Evolutionary conservation across 2,888 invertebrate genomes (phyloP).

Genomic region (Monoplex corrugatus): DNA sequence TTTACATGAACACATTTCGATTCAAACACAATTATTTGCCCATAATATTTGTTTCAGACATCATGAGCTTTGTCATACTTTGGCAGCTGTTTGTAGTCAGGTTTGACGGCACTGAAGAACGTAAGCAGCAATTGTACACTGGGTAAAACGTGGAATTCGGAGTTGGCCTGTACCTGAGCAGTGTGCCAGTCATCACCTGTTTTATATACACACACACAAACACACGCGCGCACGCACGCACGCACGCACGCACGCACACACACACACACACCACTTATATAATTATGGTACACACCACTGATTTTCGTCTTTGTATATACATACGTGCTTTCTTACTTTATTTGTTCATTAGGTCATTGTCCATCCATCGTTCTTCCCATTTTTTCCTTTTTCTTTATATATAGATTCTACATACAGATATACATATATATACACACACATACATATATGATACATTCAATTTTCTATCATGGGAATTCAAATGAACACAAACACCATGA

Average conservation of each 20-base stretch:
- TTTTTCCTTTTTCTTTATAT: too few species aligned
- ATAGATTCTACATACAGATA: not conserved
- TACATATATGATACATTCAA: not conserved
- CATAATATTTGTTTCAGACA: too few species aligned
- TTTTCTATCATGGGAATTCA: too few species aligned
- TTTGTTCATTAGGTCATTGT: too few species aligned
- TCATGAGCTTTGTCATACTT: conserved; percentile 81
- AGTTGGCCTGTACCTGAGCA: conserved; percentile 87
- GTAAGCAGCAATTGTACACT: conserved; percentile 86
- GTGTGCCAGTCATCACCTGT: conserved; percentile 89
- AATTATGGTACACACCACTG: too few species aligned
- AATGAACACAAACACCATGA: too few species aligned
- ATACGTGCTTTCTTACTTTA: too few species aligned
- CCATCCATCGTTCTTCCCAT: too few species aligned
- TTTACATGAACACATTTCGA: too few species aligned
- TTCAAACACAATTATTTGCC: too few species aligned
- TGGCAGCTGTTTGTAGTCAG: conserved; percentile 87
- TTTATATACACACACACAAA: not conserved
- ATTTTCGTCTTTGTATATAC: too few species aligned
- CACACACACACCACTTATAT: too few species aligned
- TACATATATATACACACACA: not conserved
- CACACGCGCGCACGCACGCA: not conserved
- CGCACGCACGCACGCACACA: not conserved
- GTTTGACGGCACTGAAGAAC: conserved; percentile 89
- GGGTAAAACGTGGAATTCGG: conserved; percentile 89